Evolutionary conservation across 2,888 invertebrate species (phyloP).

Genomic region (Drosophila cognata): DNA sequence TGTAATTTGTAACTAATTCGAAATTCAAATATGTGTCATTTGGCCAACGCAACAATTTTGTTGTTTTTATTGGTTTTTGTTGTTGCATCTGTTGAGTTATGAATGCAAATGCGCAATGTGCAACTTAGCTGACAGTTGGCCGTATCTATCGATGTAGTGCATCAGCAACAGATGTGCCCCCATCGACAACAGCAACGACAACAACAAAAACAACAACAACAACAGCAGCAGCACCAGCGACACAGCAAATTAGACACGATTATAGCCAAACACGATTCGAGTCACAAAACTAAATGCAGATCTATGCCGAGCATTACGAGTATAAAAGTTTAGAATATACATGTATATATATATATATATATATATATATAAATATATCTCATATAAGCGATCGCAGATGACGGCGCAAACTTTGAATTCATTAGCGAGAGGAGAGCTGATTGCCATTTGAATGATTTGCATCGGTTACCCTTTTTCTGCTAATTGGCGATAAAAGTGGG

Average conservation of each 20-base stretch:
- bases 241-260: conserved; percentile 70
- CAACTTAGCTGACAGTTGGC: conserved; percentile 51
- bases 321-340: conserved; percentile 16
- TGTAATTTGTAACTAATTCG: conserved; percentile 67
- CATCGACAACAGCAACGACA: conserved; percentile 40
- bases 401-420: conserved; percentile 43
- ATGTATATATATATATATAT: neutral
- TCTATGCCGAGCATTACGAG: conserved; percentile 24
- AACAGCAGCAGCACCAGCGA: conserved; percentile 27
- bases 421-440: conserved; percentile 30
- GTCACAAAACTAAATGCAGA: conserved; percentile 48
- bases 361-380: conserved; percentile 28
- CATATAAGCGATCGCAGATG: conserved; percentile 29
- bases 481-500: conserved; percentile 70
- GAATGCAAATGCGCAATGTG: conserved; percentile 77
- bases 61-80: conserved; percentile 11
- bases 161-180: conserved; percentile 66
- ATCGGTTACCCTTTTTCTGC: conserved; percentile 70
- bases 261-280: conserved; percentile 69
- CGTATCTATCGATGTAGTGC: conserved; percentile 75
- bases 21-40: conserved; percentile 77
- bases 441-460: conserved; percentile 54
- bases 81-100: conserved; percentile 74
- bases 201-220: conserved; percentile 36
- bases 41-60: conserved; percentile 69